phyloP scores from a whole-genome alignment of 2,113 vertebrate species.

The Stegastes partitus region DNA sequence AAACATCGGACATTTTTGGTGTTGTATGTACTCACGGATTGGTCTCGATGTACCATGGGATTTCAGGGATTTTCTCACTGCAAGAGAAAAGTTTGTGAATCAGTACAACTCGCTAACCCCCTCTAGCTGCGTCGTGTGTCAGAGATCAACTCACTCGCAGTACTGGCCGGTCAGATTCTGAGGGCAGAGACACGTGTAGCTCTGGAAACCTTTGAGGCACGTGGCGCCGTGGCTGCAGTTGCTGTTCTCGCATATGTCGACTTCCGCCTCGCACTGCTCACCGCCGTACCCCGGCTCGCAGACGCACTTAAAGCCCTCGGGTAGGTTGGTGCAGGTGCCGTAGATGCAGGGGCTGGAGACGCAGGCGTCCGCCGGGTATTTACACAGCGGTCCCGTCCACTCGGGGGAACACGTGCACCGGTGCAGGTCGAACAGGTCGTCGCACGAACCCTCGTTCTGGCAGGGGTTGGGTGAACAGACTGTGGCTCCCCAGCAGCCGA shows the following conservation, averaged over 20 bases:
- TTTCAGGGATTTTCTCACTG: slow-evolving; percentile 79
- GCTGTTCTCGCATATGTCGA: slow-evolving; percentile 85
- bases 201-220: slow-evolving; percentile 84
- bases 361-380: slow-evolving; percentile 82
- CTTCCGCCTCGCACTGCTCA: slow-evolving; percentile 82
- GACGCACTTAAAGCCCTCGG: slow-evolving; percentile 81
- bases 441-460: slow-evolving; percentile 84
- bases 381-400: slow-evolving; percentile 86
- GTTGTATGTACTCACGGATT: slow-evolving; percentile 75
- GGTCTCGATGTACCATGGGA: slow-evolving; percentile 83
- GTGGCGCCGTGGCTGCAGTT: slow-evolving; percentile 89
- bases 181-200: slow-evolving; percentile 89
- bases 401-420: slow-evolving; percentile 84
- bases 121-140: not conserved
- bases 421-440: slow-evolving; percentile 86
- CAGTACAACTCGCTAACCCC: not conserved
- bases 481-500: slow-evolving; percentile 83
- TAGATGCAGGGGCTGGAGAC: slow-evolving; percentile 88
- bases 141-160: slow-evolving; percentile 83
- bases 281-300: slow-evolving; percentile 89
- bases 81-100: slow-evolving; percentile 45
- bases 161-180: slow-evolving; percentile 88
- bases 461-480: slow-evolving; percentile 88
- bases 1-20: too few relatives aligned
- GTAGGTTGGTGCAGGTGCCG: slow-evolving; percentile 85